Base-by-base conservation (phyloP, 53 echinoderm and acorn worm genomes). In the Hippasteria phrygiana region DNA sequence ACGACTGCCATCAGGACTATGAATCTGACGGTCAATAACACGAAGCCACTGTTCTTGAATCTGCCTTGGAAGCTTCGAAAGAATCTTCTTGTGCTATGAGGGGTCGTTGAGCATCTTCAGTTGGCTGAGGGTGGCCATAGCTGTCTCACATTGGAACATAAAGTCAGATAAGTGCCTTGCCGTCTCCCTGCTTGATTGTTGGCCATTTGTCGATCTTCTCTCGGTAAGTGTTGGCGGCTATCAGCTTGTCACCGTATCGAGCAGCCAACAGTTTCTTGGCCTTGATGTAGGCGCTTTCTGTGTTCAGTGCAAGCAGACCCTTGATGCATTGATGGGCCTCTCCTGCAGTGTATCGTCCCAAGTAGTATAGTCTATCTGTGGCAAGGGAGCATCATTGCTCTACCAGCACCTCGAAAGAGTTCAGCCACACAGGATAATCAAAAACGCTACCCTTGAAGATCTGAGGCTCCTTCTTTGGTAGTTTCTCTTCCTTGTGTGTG, bases 271-370 rank as follows among this genome's bases (percentile, higher is more conserved):
- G 46, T 75, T 53, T 75, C 32, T 51, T 75, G 2, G 76, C 76
- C 9, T 47, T 29, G 31, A 51, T 75, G 47, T 75, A 75, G 45
- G 76, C 76, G 50, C 11, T 28, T 46, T 75, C 76, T 0, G 76
- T 75, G 76, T 75, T 75, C 24, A 75, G 76, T 29, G 31, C 51
- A 50, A 75, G 76, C 31, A 75, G 53, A 27, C 76, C 76, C 40
- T 75, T 75, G 47, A 75, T 75, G 76, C 76, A 75, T 18, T 75
- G 46, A 31, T 28, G 32, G 34, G 76, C 76, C 47, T 75, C 76
- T 75, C 76, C 76, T 29, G 76, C 76, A 46, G 76, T 75, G 47
- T 75, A 75, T 47, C 75, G 47, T 46, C 74, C 74, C 39, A 74
- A 20, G 43, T 74, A 74, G 74, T 45, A 74, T 2, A 74, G 74